These are phyloP conservation scores for Camelus dromedarius DNA, from an alignment of 2,113 vertebrate species.

Conservation along the genomic window DNA sequence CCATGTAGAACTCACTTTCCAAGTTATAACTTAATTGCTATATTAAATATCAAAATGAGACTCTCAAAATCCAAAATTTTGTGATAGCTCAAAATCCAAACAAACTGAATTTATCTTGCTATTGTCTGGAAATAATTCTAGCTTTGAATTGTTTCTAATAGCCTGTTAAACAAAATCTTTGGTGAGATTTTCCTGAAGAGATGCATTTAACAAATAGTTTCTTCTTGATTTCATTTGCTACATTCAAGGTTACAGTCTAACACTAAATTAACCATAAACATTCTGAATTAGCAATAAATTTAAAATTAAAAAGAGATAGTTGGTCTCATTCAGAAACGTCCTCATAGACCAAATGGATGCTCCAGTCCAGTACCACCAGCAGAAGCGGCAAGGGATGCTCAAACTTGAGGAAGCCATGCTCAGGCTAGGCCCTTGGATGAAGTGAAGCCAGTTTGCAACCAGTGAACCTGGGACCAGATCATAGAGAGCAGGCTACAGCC, in stretches of 20 bases:
- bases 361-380: no score
- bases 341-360: no score
- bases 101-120: conserved; percentile 14
- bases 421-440: background rate
- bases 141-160: conserved; percentile 17
- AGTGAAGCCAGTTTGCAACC: background rate
- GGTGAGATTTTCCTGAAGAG: conserved; percentile 23
- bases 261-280: background rate
- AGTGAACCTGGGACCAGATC: background rate
- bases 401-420: background rate
- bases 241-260: conserved; percentile 1
- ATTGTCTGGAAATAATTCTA: background rate
- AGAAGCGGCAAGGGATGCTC: no score
- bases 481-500: background rate
- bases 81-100: conserved; percentile 16
- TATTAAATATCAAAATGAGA: conserved; percentile 53
- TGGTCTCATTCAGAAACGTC: background rate
- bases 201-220: background rate
- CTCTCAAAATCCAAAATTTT: conserved; percentile 10
- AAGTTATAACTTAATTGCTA: conserved; percentile 4
- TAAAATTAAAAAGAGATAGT: conserved; percentile 42
- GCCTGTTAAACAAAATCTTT: background rate
- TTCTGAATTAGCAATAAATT: background rate
- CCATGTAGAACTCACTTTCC: background rate
- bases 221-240: background rate